These are phyloP conservation scores for Orthosia incerta DNA, from an alignment of 2,888 invertebrate species.

Conservation along the genomic window DNA sequence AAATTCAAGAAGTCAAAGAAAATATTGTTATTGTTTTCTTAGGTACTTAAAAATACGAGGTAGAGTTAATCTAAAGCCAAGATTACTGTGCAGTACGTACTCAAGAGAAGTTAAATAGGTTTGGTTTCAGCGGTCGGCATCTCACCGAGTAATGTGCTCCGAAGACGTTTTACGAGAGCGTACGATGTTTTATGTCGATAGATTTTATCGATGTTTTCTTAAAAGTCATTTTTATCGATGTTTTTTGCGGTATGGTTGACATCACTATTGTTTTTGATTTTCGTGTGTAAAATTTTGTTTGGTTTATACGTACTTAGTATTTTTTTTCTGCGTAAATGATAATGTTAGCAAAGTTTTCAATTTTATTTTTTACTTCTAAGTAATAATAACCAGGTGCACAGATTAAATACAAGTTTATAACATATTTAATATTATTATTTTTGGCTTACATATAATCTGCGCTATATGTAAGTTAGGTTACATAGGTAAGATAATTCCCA, in stretches of 20 bases:
- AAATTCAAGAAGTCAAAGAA: conserved; percentile 54
- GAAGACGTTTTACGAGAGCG: conserved; percentile 62
- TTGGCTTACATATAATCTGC: no score
- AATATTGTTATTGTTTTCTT: conserved; percentile 62
- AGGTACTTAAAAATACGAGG: conserved; percentile 69
- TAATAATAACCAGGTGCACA: no score
- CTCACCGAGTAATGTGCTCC: conserved; percentile 71
- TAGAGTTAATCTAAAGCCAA: conserved; percentile 74
- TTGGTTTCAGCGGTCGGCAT: conserved; percentile 78
- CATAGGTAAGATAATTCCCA: no score
- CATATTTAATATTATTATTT: no score
- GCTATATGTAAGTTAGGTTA: no score
- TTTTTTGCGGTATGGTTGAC: neutral
- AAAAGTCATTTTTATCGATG: conserved; percentile 36
- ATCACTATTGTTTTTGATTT: neutral
- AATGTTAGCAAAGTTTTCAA: no score
- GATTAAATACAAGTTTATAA: no score
- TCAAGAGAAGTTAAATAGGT: conserved; percentile 80
- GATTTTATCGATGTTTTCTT: conserved; percentile 42
- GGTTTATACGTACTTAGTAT: no score
- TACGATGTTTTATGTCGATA: conserved; percentile 46
- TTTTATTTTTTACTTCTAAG: no score
- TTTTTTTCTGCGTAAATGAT: no score
- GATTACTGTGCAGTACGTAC: conserved; percentile 75
- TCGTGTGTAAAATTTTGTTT: neutral